Evolutionary conservation across 92 coral and sea anemone genomes (phyloP).

Genomic region (Paragorgia papillata): DNA sequence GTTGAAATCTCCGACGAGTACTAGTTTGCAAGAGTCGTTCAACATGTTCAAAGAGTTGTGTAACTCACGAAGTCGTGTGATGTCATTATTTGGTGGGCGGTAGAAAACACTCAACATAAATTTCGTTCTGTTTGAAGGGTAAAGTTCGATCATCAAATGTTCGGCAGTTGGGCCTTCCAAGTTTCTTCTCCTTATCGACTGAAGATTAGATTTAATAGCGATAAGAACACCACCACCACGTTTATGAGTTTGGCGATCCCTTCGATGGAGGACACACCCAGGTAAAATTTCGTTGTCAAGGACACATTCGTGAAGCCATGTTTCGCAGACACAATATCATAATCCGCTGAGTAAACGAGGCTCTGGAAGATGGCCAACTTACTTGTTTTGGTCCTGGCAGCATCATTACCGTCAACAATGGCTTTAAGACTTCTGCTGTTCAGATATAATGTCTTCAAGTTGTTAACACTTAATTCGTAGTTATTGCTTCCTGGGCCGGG

Average conservation of each 20-base stretch:
- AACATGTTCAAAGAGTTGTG: neutral
- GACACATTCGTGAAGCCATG: conserved; percentile 4
- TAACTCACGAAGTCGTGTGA: neutral
- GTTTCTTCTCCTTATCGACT: conserved; percentile 15
- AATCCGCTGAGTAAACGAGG: neutral
- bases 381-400: no score
- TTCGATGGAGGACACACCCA: conserved; percentile 26
- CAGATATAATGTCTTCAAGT: no score
- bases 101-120: neutral
- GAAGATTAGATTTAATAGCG: conserved; percentile 11
- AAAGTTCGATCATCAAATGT: conserved; percentile 6
- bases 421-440: neutral
- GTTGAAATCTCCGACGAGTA: conserved; percentile 23
- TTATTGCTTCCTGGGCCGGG: no score
- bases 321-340: conserved; percentile 39
- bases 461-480: no score
- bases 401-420: neutral
- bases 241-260: conserved; percentile 2
- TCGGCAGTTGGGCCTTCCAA: conserved; percentile 12
- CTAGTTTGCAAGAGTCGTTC: neutral
- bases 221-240: conserved; percentile 32
- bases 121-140: conserved; percentile 4
- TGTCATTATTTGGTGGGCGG: conserved; percentile 5
- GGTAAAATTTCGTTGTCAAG: conserved; percentile 28
- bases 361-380: neutral